phyloP scores from a whole-genome alignment of 2,888 invertebrate species.

The Selenia dentaria region DNA sequence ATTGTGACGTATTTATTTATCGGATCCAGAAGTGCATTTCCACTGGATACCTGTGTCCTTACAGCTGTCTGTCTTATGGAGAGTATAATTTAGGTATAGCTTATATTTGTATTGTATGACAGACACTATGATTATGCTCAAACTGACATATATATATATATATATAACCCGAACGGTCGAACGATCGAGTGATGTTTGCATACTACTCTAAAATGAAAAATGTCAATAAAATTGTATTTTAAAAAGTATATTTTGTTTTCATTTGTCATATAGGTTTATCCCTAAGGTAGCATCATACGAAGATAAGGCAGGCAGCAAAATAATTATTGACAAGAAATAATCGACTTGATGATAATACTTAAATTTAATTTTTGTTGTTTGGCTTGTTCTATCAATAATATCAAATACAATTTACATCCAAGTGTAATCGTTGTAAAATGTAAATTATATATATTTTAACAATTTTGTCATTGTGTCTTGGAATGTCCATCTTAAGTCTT shows the following conservation, averaged over 20 bases:
- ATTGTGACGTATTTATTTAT: slow-evolving; percentile 75
- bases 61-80: slow-evolving; percentile 39
- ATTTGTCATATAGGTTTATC: too few relatives aligned
- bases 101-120: slow-evolving; percentile 31
- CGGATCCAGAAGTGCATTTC: slow-evolving; percentile 79
- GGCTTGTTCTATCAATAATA: too few relatives aligned
- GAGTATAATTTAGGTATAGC: slow-evolving; percentile 47
- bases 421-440: too few relatives aligned
- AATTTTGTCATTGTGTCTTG: too few relatives aligned
- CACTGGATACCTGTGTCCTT: slow-evolving; percentile 49
- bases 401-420: too few relatives aligned
- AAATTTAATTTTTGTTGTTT: too few relatives aligned
- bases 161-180: slow-evolving; percentile 64
- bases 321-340: too few relatives aligned
- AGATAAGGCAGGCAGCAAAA: too few relatives aligned
- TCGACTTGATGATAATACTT: too few relatives aligned
- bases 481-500: too few relatives aligned
- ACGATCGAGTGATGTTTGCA: slow-evolving; percentile 79
- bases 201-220: slow-evolving; percentile 77
- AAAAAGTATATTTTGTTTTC: slow-evolving; percentile 60
- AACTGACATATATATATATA: slow-evolving; percentile 61
- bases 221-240: slow-evolving; percentile 84
- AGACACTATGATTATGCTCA: slow-evolving; percentile 61
- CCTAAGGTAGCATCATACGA: too few relatives aligned
- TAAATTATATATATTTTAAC: too few relatives aligned